Evolutionary conservation across 2,888 invertebrate genomes (phyloP).

Genomic region (Allacma fusca): DNA sequence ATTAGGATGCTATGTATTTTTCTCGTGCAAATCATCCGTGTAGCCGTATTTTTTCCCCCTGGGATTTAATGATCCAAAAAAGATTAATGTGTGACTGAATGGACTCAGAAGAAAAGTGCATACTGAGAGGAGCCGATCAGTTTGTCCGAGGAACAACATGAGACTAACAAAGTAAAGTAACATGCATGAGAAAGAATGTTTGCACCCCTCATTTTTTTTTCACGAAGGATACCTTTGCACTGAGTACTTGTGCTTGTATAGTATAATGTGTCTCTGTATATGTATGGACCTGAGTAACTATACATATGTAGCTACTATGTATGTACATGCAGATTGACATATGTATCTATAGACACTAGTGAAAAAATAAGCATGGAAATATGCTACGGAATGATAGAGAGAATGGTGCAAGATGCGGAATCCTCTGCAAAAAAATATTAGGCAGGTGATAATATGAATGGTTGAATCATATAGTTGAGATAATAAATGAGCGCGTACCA

Average conservation of each 20-base stretch:
- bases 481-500: constrained; percentile 60
- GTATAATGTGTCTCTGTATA: too few relatives aligned
- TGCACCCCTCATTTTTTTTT: background rate
- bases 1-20: constrained; percentile 19
- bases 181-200: constrained; percentile 1
- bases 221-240: too few relatives aligned
- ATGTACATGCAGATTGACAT: too few relatives aligned
- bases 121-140: constrained; percentile 12
- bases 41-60: constrained; percentile 2
- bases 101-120: constrained; percentile 12
- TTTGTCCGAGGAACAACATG: constrained; percentile 12
- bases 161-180: constrained; percentile 16
- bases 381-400: background rate
- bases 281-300: too few relatives aligned
- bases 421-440: background rate
- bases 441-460: constrained; percentile 14
- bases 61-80: background rate
- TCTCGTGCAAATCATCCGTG: constrained; percentile 17
- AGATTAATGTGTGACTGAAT: constrained; percentile 8
- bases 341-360: too few relatives aligned
- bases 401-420: background rate
- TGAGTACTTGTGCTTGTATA: too few relatives aligned
- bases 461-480: constrained; percentile 30
- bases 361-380: background rate
- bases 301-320: too few relatives aligned